Conservation (phyloP, 2,797 vertebrate genomes). For the Fringilla coelebs region DNA sequence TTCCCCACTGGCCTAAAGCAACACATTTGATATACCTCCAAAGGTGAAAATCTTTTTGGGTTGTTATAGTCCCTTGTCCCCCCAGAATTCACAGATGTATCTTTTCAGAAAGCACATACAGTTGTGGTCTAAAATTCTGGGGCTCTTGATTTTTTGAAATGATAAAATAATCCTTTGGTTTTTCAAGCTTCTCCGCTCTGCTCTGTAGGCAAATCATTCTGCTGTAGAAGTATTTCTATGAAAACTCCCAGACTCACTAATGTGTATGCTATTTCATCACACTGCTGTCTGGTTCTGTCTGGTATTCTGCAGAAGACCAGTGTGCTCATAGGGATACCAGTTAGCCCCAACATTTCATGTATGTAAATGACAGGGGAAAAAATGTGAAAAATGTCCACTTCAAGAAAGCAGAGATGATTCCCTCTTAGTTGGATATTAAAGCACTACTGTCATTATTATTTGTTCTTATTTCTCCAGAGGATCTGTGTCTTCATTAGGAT, state of each 20-base stretch:
- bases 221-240: not conserved
- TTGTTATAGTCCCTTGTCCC: not conserved
- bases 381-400: not conserved
- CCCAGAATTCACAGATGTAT: not conserved
- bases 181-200: not conserved
- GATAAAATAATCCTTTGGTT: not conserved
- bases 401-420: not conserved
- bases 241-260: not conserved
- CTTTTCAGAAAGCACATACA: not conserved
- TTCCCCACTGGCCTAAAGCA: not conserved
- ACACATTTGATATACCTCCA: not conserved
- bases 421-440: not conserved
- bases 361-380: not conserved
- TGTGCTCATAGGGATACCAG: not conserved
- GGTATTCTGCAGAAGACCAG: not conserved
- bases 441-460: not conserved
- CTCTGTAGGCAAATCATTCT: not conserved
- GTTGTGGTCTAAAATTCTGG: not conserved
- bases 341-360: not conserved
- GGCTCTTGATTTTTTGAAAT: not conserved
- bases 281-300: not conserved
- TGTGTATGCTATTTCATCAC: not conserved
- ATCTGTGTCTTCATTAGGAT: conserved; percentile 24
- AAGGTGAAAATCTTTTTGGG: not conserved
- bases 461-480: conserved; percentile 46